Percentiles rank a stretch among this genome's conserved stretches.
Conservation (phyloP, 2,113 vertebrate species). For the Lophius piscatorius region DNA sequence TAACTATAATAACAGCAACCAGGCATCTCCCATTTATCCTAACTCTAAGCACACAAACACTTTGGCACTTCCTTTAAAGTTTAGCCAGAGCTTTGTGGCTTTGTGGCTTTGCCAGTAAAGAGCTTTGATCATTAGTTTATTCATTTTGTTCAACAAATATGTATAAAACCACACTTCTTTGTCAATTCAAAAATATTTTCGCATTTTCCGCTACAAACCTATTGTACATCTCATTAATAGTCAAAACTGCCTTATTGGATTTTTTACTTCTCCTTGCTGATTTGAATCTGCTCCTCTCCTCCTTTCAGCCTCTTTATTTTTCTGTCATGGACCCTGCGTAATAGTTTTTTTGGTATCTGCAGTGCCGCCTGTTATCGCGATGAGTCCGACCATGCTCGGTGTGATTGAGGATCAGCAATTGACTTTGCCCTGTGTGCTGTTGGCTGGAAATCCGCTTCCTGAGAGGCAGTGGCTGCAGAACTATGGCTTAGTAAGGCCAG, state of each 20-base stretch:
- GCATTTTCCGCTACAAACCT: no score
- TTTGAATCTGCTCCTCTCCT: neutral
- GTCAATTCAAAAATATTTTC: no score
- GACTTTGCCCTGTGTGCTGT: conserved; percentile 89
- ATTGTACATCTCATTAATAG: neutral
- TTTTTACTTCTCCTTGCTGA: neutral
- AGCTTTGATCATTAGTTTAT: no score
- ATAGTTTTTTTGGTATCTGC: conserved; percentile 29
- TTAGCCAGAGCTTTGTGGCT: neutral
- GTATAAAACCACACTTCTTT: no score
- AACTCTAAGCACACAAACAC: neutral
- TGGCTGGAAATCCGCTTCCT: conserved; percentile 94
- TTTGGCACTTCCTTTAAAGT: neutral
- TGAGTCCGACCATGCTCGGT: conserved; percentile 85
- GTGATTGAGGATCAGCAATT: conserved; percentile 92
- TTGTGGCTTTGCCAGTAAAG: no score
- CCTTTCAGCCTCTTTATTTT: neutral
- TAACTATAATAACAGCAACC: no score
- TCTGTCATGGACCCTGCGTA: neutral
- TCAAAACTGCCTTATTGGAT: neutral
- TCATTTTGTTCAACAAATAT: no score
- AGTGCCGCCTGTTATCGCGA: conserved; percentile 90
- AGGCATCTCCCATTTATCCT: conserved; percentile 1
- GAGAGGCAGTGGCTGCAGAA: conserved; percentile 93
- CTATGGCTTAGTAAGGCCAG: conserved; percentile 83